A percentile compares a stretch with the other conserved stretches of the same genome.
phyloP scores from a whole-genome alignment of 2,888 invertebrate species.

The Synanthedon formicaeformis region DNA sequence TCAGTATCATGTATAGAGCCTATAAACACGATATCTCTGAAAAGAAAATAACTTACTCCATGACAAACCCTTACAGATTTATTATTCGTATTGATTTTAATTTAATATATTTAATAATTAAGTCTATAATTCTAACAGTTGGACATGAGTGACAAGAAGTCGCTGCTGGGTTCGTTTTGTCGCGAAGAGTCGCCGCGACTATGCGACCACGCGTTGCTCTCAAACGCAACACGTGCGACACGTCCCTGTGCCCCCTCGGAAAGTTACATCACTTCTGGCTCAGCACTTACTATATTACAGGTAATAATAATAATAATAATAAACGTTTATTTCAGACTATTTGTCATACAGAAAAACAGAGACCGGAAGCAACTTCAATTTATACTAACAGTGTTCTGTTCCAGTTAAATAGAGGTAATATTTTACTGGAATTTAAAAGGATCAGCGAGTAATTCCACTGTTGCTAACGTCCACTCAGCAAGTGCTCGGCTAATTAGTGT shows the following conservation, averaged over 20 bases:
- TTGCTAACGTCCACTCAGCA: not conserved
- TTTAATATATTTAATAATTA: no score
- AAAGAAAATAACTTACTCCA: no score
- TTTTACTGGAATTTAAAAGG: not conserved
- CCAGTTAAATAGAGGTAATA: no score
- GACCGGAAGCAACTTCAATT: no score
- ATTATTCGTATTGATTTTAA: no score
- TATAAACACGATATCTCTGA: no score
- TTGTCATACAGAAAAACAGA: no score
- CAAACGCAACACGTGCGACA: constrained; percentile 78
- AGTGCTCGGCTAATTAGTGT: constrained; percentile 30
- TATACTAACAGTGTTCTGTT: no score
- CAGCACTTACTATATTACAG: constrained; percentile 82
- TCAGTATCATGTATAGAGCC: no score
- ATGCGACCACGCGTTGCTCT: constrained; percentile 80
- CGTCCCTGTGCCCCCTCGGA: constrained; percentile 78
- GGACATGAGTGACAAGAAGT: constrained; percentile 64
- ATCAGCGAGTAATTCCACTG: not conserved
- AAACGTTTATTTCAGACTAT: not conserved
- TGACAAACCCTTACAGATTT: no score
- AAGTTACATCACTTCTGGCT: constrained; percentile 81
- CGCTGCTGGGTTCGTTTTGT: constrained; percentile 80
- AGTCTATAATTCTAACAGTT: constrained; percentile 22
- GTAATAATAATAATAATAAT: constrained; percentile 19
- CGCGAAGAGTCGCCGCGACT: constrained; percentile 80